Evolutionary conservation across 2,113 vertebrate species (phyloP).

Genomic region (Engystomops pustulosus): DNA sequence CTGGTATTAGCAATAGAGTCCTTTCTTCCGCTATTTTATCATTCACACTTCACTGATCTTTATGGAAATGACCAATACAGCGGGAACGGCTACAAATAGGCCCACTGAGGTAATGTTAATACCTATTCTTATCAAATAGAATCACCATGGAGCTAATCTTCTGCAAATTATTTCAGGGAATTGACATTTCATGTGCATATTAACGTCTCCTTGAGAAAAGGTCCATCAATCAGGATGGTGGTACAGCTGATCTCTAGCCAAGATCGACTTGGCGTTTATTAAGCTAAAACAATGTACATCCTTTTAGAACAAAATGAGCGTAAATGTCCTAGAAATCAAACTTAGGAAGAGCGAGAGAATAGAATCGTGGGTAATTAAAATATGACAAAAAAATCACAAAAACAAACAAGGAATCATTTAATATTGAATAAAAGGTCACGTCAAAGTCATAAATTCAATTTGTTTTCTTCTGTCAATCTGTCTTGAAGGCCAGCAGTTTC

Average conservation of each 20-base stretch:
- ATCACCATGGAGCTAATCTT: conserved; percentile 71
- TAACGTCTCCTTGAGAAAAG: conserved; percentile 65
- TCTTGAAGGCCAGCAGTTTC: not conserved
- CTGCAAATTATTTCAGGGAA: conserved; percentile 72
- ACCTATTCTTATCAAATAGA: conserved; percentile 74
- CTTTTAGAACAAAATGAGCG: conserved; percentile 19
- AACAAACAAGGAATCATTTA: conserved; percentile 31
- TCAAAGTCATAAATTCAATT: not conserved
- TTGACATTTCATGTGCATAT: conserved; percentile 69
- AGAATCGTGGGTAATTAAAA: conserved; percentile 27
- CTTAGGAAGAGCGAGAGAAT: conserved; percentile 45
- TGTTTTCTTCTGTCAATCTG: conserved; percentile 7
- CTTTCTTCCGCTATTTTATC: conserved; percentile 66
- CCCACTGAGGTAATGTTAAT: conserved; percentile 70
- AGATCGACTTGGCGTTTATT: conserved; percentile 64
- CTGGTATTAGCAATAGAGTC: conserved; percentile 54
- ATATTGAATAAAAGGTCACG: not conserved
- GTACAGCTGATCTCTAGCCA: conserved; percentile 62
- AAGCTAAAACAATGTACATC: conserved; percentile 59
- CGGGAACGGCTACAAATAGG: conserved; percentile 65
- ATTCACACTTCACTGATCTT: conserved; percentile 68
- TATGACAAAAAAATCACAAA: not conserved
- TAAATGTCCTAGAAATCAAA: conserved; percentile 36
- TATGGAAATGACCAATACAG: conserved; percentile 67
- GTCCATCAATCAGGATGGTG: conserved; percentile 59